Conservation (phyloP, 2,797 vertebrate species). For the Ibycter americanus region DNA sequence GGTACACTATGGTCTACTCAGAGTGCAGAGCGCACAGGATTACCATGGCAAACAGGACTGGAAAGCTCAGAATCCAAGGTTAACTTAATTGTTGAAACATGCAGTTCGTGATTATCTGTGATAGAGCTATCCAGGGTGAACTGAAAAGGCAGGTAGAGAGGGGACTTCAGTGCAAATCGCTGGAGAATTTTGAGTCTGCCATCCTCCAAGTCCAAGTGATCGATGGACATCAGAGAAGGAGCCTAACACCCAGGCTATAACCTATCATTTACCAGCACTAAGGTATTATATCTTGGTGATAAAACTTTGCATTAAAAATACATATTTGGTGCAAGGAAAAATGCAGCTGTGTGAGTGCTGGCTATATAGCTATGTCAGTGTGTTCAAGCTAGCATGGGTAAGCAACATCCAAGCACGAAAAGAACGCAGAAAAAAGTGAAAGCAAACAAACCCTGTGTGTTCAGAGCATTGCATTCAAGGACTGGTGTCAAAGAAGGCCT, state of each 20-base stretch:
- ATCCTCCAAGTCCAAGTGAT: not conserved
- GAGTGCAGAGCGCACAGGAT: not conserved
- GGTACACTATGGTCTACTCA: not conserved
- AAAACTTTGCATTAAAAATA: not conserved
- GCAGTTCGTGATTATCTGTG: not conserved
- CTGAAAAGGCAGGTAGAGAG: not conserved
- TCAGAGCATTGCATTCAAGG: not conserved
- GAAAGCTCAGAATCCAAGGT: slow-evolving; percentile 13
- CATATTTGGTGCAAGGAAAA: not conserved
- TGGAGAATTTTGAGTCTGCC: not conserved
- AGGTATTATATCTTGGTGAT: not conserved
- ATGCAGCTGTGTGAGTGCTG: not conserved
- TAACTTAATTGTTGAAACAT: not conserved
- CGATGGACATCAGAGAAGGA: not conserved
- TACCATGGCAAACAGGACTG: slow-evolving; percentile 5
- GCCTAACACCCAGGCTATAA: not conserved
- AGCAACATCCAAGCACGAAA: not conserved
- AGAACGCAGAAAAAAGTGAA: accelerated
- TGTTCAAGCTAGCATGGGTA: not conserved
- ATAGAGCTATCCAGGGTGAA: not conserved
- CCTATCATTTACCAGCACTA: not conserved
- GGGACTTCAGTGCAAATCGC: not conserved
- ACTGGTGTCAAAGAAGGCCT: not conserved
- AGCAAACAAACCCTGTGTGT: not conserved
- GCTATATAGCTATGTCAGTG: not conserved